Evolutionary conservation across 2,113 vertebrate genomes (phyloP), one percentile per base, ranked within the genome.

Genomic region (Burhinus oedicnemus): DNA sequence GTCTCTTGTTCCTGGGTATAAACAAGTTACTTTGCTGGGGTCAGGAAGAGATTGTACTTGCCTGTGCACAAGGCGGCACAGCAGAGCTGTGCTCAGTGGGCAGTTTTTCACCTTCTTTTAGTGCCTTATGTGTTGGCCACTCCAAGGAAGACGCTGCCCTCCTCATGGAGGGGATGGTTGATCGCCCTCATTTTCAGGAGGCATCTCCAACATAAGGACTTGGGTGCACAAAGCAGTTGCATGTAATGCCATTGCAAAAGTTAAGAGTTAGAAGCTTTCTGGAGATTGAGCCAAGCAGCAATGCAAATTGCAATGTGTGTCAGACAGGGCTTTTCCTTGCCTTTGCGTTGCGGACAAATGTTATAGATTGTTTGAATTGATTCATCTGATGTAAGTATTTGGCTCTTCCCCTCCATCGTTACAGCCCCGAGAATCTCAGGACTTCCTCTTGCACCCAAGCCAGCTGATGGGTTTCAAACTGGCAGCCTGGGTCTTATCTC

Each of bases 401-500:
- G 3, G 25, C 54, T 93, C 66, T 76, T 85, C 58, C 29, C 76
- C 36, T 66, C 66, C 36, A 38, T 86, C 22, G 4, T 80, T 75
- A 27, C 26, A 84, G 20, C 51, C 57, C 27, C 0, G 2, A 40
- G 51, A 60, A 72, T 60, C 76, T 87, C 60, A 17, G 76, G 62
- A 83, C 82, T 93, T 85, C 52, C 42, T 93, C 78, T 92, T 88
- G 51, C 68, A 62, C 76, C 76, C 69, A 70, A 12, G 42, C 76
- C 90, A 94, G 83, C 51, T 81, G 79, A 77, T 83, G 64, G n/a
- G 64, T 92, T 95, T 94, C 83, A 77, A 15, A 12, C 38, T 70
- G 76, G 78, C 83, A 87, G 76, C 36, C 40, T 70, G 68, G 36
- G 64, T 77, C 49, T 83, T 90, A 83, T 51, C 40, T 93, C 6